Base-by-base conservation (phyloP, 2,113 vertebrate species). In the Leptocoma aspasia region DNA sequence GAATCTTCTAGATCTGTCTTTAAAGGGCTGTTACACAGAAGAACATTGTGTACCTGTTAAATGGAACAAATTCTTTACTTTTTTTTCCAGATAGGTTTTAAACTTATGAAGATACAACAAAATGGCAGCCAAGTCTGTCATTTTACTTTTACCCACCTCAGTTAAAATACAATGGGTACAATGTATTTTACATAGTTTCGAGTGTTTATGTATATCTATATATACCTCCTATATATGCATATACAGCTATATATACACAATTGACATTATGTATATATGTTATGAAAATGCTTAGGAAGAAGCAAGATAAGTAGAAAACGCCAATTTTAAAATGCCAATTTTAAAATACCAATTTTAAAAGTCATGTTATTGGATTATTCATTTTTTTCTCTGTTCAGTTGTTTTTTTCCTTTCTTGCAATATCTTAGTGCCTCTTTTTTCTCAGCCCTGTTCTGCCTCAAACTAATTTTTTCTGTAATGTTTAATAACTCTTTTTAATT, bases 41-140 rank as follows among this genome's bases (percentile, higher is more conserved):
- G 39, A 65, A 83, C 37, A 68, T 65, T 95, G 47, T 82, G 54
- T 96, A 87, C 57, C 30, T 97, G 81, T 89, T 95, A 94, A 97
- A 97, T 33, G 72, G 96, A 97, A 97, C 95, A 96, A 97, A 97
- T 95, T 92, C 61, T 98, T 96, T 97, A 94, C 94, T 97, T 76
- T 97, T 97, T 96, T 95, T 98, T 97, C 68, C 97, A 98, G 97
- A 97, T 98, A 98, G 97, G 96, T 96, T 97, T 98, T 97, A 98
- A 97, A 97, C 91, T 81, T 94, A 94, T 66, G 97, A 98, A 97
- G 97, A 97, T 94, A 97, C 96, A 97, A 97, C 92, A 98, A 98
- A 98, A 98, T 97, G 97, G 91, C 97, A 97, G 89, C 81, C 79
- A 88, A 75, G 24, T 21, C 94, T 97, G 96, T 95, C 96, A 98